These are phyloP conservation scores for Montipora cactus DNA, from an alignment of 64 coral and sea anemone species.

Conservation along the genomic window DNA sequence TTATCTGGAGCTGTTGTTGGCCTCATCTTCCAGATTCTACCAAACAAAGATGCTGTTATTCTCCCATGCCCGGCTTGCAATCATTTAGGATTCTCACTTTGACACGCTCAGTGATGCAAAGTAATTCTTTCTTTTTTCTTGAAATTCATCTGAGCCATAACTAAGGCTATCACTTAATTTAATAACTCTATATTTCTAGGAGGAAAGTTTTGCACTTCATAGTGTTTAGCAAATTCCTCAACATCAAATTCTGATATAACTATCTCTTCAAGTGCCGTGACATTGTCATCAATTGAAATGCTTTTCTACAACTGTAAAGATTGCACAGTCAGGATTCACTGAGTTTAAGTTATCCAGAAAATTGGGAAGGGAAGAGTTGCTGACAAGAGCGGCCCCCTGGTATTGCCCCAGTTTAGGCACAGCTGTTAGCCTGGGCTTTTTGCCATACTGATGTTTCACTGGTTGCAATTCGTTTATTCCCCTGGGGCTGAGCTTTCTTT, in stretches of 20 bases:
- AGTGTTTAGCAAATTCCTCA: slow-evolving; percentile 32
- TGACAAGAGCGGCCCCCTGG: not conserved
- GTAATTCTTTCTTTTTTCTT: no score
- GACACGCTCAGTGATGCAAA: not conserved
- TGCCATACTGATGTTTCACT: slow-evolving; percentile 20
- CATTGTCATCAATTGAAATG: not conserved
- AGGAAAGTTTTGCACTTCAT: slow-evolving; percentile 15
- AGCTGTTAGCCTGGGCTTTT: not conserved
- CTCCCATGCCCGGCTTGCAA: slow-evolving; percentile 21
- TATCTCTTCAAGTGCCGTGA: not conserved
- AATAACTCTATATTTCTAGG: slow-evolving; percentile 20
- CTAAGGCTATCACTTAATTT: not conserved
- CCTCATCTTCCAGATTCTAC: slow-evolving; percentile 3
- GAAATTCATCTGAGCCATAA: not conserved
- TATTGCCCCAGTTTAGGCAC: not conserved
- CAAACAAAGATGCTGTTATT: slow-evolving; percentile 41
- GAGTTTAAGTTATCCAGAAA: slow-evolving; percentile 4
- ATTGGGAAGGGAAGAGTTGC: not conserved
- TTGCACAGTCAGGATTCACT: slow-evolving; percentile 13
- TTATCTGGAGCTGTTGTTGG: slow-evolving; percentile 8
- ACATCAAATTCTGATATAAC: slow-evolving; percentile 8
- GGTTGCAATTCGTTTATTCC: slow-evolving; percentile 11
- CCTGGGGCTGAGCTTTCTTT: slow-evolving; percentile 6
- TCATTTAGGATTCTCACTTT: slow-evolving; percentile 37
- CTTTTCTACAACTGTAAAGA: slow-evolving; percentile 14